phyloP scores from a whole-genome alignment of 2,797 vertebrate genomes.

The Anolis apletophallus region DNA sequence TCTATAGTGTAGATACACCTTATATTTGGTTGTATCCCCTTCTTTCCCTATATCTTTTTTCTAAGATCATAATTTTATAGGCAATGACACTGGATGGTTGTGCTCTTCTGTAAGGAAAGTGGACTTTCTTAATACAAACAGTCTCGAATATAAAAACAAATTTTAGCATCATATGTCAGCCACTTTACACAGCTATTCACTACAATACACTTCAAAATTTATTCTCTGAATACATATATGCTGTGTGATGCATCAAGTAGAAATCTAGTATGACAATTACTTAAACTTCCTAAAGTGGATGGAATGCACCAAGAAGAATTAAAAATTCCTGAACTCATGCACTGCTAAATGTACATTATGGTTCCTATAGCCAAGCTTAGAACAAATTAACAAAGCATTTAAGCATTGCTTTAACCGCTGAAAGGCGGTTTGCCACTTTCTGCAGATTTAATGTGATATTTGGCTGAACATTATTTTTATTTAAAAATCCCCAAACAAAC shows the following conservation, averaged over 20 bases:
- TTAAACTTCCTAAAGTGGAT: constrained; percentile 55
- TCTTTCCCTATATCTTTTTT: not conserved
- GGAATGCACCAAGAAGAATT: constrained; percentile 46
- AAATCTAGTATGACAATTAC: constrained; percentile 57
- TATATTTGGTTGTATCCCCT: not conserved
- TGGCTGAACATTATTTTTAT: constrained; percentile 69
- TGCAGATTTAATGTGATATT: constrained; percentile 81
- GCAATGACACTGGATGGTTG: not conserved
- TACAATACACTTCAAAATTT: constrained; percentile 45
- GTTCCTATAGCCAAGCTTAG: constrained; percentile 66
- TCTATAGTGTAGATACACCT: too few species aligned
- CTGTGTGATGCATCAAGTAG: constrained; percentile 40
- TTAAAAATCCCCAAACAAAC: constrained; percentile 77
- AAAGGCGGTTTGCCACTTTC: constrained; percentile 79
- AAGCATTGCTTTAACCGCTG: constrained; percentile 65
- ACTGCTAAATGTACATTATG: constrained; percentile 58
- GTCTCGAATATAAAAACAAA: constrained; percentile 52
- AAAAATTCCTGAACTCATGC: constrained; percentile 57
- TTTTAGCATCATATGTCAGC: constrained; percentile 28
- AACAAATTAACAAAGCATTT: constrained; percentile 67
- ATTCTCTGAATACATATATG: constrained; percentile 39
- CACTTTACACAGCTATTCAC: constrained; percentile 52
- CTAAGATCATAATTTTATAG: not conserved
- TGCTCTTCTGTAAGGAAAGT: not conserved
- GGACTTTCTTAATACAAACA: constrained; percentile 3